These are phyloP conservation scores for Leptocoma aspasia DNA, from an alignment of 2,113 vertebrate species.

Conservation along the genomic window DNA sequence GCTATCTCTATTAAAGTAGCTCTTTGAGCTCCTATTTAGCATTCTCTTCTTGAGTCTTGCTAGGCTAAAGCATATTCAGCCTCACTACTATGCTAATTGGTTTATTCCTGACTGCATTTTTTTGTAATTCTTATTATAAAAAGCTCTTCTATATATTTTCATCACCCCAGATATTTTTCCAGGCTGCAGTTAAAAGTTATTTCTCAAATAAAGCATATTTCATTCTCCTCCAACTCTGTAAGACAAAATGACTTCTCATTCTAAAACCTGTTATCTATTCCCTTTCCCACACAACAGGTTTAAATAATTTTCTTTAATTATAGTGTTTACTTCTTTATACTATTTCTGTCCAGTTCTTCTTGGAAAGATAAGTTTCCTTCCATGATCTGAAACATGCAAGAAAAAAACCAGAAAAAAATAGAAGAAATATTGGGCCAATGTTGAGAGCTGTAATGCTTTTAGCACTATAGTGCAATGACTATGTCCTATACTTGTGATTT, in stretches of 20 bases:
- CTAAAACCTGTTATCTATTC: not conserved
- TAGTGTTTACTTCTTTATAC: not conserved
- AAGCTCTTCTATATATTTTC: not conserved
- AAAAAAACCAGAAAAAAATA: not conserved
- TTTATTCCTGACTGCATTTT: not conserved
- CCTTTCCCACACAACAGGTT: not conserved
- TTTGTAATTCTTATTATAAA: not conserved
- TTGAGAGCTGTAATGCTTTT: not conserved
- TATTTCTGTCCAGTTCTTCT: not conserved
- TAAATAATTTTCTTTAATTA: not conserved
- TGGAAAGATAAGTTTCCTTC: not conserved
- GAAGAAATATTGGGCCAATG: not conserved
- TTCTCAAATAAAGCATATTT: not conserved
- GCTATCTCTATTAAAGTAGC: not conserved
- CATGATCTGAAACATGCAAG: not conserved
- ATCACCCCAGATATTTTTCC: not conserved
- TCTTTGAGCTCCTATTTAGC: not conserved
- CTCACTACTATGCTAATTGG: not conserved
- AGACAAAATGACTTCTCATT: not conserved
- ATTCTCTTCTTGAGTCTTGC: not conserved
- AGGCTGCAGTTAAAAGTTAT: not conserved
- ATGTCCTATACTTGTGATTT: not conserved
- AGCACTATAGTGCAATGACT: not conserved
- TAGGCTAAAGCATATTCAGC: not conserved
- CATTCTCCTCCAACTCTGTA: not conserved